Evolutionary conservation across 2,113 vertebrate species (phyloP), one percentile per base, ranked within the genome.

Genomic region (Piliocolobus tephrosceles): DNA sequence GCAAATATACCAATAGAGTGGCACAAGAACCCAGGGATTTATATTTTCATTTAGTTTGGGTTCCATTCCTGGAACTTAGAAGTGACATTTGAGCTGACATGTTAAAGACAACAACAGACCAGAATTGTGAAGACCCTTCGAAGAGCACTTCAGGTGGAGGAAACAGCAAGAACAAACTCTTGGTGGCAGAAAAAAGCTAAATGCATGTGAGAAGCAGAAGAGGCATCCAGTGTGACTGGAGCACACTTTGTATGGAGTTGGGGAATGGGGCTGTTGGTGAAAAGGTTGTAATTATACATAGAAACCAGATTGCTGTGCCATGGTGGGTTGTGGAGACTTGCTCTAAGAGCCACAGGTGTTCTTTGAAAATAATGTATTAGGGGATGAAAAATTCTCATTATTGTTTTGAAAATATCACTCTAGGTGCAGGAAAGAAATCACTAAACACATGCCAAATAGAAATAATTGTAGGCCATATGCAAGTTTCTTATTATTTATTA

Each of bases 321-420:
- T 40, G 14, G 8, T 78, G 11, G 4, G 23, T 3, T 40, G 9
- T 10, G 38, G 38, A 95, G 6, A 50, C 18, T 22, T 94, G 27
- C 25, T 80, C 50, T 70, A 38, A 76, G 27, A 95, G 14, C 32
- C 83, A 32, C 45, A 81, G 43, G 84, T 84, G 18, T 64, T 88
- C 55, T 17, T 17, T 91, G 75, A 87, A 96, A 92, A 76, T 6
- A 73, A 83, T n/a, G 97, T 87, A 75, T 12, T 10, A 75, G 30
- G 55, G 30, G 32, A 82, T 45, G 61, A 50, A 27, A 96, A 73
- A 89, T 75, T 79, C 9, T 83, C n/a, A 79, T 61, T 27, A n/a
- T 91, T 92, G 20, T 92, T 81, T 94, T 87, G 40, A 87, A 94
- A 97, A 70, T 89, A 91, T 55, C 35, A 70, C 17, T 81, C 35